phyloP scores from a whole-genome alignment of 2,888 invertebrate genomes.

The Apotomis betuletana region DNA sequence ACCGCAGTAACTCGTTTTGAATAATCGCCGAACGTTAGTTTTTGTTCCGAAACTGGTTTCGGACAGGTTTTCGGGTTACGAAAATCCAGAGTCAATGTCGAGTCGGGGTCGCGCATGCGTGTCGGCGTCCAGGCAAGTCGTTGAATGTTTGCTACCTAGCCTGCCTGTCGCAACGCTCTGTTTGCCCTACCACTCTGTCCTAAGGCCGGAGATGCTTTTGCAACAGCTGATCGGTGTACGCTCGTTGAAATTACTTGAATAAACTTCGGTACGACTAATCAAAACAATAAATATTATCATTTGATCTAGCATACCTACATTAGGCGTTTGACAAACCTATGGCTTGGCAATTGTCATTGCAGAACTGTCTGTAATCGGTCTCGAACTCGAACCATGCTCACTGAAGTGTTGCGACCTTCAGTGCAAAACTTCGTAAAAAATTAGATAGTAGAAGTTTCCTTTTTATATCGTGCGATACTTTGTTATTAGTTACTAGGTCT shows the following conservation, averaged over 20 bases:
- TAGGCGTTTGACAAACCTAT: background rate
- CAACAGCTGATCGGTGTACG: constrained; percentile 48
- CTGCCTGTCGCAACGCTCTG: constrained; percentile 58
- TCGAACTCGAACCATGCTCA: constrained; percentile 15
- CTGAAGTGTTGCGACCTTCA: constrained; percentile 26
- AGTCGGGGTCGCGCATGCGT: constrained; percentile 30
- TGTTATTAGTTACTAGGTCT: background rate
- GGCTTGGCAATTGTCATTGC: constrained; percentile 8
- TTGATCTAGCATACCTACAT: background rate
- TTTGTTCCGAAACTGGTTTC: constrained; percentile 35
- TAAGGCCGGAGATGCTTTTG: constrained; percentile 57
- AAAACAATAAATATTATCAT: constrained; percentile 27
- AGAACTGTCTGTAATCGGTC: constrained; percentile 14
- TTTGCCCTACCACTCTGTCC: constrained; percentile 51
- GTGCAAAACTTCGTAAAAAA: constrained; percentile 1
- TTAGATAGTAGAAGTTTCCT: background rate
- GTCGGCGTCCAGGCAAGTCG: constrained; percentile 8
- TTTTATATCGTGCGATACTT: background rate
- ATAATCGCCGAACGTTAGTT: constrained; percentile 19
- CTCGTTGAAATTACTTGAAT: constrained; percentile 26
- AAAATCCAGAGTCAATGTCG: constrained; percentile 42
- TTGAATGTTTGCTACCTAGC: constrained; percentile 54
- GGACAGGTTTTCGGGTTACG: constrained; percentile 40
- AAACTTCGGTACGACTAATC: constrained; percentile 22
- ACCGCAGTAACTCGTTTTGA: constrained; percentile 19